Conservation (phyloP, 2,113 vertebrate species). For the Tragelaphus buxtoni region DNA sequence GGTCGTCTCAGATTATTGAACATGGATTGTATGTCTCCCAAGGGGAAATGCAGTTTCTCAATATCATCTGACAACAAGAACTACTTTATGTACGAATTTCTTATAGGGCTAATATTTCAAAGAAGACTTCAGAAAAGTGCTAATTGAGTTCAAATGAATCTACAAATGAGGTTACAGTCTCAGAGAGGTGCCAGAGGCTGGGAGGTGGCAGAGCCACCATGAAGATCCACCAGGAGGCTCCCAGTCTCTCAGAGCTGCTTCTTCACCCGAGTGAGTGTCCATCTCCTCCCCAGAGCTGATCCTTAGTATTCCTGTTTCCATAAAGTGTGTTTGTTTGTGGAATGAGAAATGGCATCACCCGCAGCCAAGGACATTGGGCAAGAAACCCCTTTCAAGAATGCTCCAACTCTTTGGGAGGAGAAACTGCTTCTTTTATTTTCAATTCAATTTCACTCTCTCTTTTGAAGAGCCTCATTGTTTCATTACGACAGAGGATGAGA, state of each 20-base stretch:
- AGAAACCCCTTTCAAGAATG: neutral
- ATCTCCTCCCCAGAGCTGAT: neutral
- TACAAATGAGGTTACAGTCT: neutral
- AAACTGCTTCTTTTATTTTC: neutral
- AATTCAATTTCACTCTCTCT: neutral
- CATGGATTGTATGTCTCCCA: neutral
- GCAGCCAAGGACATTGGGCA: neutral
- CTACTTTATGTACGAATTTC: neutral
- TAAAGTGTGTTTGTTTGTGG: neutral
- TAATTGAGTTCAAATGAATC: neutral
- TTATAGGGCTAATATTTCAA: neutral
- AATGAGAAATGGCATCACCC: neutral
- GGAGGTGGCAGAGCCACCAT: neutral
- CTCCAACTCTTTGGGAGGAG: neutral
- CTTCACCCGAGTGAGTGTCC: neutral
- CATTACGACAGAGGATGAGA: neutral
- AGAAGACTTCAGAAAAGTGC: neutral
- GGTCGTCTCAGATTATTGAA: neutral
- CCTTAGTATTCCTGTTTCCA: neutral
- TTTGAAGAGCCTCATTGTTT: neutral
- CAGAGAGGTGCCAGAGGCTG: neutral
- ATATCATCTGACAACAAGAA: neutral
- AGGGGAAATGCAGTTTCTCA: neutral
- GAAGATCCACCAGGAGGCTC: neutral
- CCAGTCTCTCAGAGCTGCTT: neutral